Evolutionary conservation across 2,888 invertebrate genomes (phyloP).

Genomic region (Platycheirus albimanus): DNA sequence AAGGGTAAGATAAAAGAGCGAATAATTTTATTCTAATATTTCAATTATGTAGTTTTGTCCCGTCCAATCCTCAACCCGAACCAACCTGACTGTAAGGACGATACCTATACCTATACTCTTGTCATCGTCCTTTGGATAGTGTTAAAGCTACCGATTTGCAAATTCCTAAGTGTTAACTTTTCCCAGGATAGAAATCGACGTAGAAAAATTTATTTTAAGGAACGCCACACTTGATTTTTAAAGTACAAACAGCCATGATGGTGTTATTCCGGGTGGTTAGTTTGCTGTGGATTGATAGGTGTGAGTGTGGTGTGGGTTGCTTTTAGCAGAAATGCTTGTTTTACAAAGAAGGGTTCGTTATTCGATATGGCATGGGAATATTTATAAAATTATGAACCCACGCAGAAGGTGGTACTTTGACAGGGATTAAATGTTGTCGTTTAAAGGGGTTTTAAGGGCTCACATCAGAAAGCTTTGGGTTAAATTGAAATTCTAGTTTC

Average conservation of each 20-base stretch:
- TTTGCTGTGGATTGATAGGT: neutral
- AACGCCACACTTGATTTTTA: neutral
- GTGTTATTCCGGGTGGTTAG: neutral
- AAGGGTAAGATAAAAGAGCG: neutral
- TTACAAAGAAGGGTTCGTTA: neutral
- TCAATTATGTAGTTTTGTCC: slow-evolving; percentile 24
- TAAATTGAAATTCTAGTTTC: no score
- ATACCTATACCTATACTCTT: no score
- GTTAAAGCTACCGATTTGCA: slow-evolving; percentile 20
- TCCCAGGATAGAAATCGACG: neutral
- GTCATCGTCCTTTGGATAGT: slow-evolving; percentile 2
- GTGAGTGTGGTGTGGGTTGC: neutral
- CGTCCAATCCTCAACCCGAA: neutral
- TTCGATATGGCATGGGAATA: neutral
- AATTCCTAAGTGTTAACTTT: slow-evolving; percentile 13
- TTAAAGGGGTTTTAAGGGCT: neutral
- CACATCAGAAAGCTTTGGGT: neutral
- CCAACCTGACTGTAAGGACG: neutral
- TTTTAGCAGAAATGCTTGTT: neutral
- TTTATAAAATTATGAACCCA: neutral
- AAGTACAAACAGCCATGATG: neutral
- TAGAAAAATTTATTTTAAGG: neutral
- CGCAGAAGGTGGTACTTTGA: neutral
- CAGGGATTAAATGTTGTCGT: neutral
- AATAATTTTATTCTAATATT: slow-evolving; percentile 27